These are phyloP conservation scores for Acanthochromis polyacanthus DNA, from an alignment of 2,113 vertebrate species.

Conservation along the genomic window DNA sequence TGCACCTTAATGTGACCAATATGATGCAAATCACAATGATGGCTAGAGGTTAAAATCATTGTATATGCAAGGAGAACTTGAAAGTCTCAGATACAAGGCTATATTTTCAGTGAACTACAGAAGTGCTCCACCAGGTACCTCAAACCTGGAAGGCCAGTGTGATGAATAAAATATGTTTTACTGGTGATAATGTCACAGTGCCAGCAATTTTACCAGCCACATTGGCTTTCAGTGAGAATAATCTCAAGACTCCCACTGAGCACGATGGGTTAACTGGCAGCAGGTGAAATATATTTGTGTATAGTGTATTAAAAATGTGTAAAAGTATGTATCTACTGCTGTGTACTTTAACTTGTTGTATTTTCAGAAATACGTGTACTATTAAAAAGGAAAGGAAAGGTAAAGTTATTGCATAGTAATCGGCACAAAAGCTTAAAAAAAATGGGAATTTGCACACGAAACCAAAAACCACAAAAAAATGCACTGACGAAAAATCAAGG, in stretches of 20 bases:
- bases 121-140: conserved; percentile 31
- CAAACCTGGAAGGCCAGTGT: conserved; percentile 24
- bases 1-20: too few species aligned
- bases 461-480: too few species aligned
- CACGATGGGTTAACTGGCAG: conserved; percentile 4
- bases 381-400: too few species aligned
- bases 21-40: conserved; percentile 43
- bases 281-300: neutral
- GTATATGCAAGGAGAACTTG: conserved; percentile 32
- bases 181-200: conserved; percentile 36
- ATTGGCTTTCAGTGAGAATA: conserved; percentile 47
- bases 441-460: too few species aligned
- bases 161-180: conserved; percentile 54
- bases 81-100: conserved; percentile 35
- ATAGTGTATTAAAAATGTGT: neutral
- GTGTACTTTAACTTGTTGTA: too few species aligned
- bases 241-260: neutral
- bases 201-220: conserved; percentile 34
- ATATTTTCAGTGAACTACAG: conserved; percentile 53
- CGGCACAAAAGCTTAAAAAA: too few species aligned
- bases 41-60: conserved; percentile 40
- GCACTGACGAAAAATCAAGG: too few species aligned
- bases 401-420: too few species aligned
- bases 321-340: too few species aligned
- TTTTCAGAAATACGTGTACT: too few species aligned